Evolutionary conservation across 2,113 vertebrate species (phyloP), one percentile per base, ranked within the genome.

Genomic region (Misgurnus anguillicaudatus): DNA sequence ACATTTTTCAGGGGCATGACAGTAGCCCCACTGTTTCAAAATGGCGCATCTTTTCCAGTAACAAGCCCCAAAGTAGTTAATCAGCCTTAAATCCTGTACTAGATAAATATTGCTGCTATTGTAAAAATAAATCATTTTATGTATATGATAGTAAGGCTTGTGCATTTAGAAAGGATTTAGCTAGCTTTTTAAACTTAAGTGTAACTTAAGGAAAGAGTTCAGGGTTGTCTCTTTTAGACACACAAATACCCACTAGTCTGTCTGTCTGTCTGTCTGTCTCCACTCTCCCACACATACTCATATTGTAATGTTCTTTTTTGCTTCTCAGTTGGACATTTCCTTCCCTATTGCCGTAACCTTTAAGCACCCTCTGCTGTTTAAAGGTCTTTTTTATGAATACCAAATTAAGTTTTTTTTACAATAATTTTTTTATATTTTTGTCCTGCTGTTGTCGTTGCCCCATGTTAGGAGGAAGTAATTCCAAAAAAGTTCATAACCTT

Each of bases 371-470:
- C 51, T 74, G 70, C 61, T 45, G 21, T 42, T 62, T 65, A 79
- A 79, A 79, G 78, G 78, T 79, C 78, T 71, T 79, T 70, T 79
- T 79, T 64, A 53, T 65, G 60, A 73, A 74, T 80, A 31, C 41
- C n/a, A 72, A 48, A 19, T 63, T 24, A 73, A 21, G 36, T 6
- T 58, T 71, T 70, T 70, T 38, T 9, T 53, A 38, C 13, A 36
- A 38, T 53, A 61, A 62, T 74, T 47, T 21, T 21, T 74, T 66
- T 31, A 31, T 31, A 31, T 58, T 41, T 39, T 74, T 58, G 69
- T 41, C 78, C 78, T 55, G 60, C 66, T 63, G 57, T 41, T 45
- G 71, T 53, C 31, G 19, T 60, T 74, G 31, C 38, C 41, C 70
- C 39, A 19, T 74, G 4, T 62, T 64, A 38, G 17, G 16, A 76